These are phyloP conservation scores for Pelochelys cantorii DNA, from an alignment of 2,797 vertebrate genomes.

Conservation along the genomic window DNA sequence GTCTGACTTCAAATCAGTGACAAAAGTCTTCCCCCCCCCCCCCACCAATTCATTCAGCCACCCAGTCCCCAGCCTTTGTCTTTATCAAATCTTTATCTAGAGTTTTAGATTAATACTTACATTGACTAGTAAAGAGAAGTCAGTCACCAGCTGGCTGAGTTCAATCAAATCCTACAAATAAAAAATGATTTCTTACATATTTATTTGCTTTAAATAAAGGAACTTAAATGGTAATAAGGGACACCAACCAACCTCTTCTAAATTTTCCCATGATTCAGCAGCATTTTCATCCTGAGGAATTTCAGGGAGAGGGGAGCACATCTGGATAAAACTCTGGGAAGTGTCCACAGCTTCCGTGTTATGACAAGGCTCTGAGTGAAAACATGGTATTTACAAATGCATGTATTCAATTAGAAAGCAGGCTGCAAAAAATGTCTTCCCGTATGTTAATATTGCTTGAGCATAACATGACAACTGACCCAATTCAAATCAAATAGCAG, in stretches of 20 bases:
- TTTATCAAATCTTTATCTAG: background rate
- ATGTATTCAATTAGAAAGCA: conserved; percentile 12
- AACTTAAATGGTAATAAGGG: background rate
- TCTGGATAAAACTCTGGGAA: conserved; percentile 78
- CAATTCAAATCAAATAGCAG: conserved; percentile 1
- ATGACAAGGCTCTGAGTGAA: conserved; percentile 72
- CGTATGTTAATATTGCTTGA: background rate
- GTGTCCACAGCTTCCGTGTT: conserved; percentile 53
- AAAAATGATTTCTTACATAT: conserved; percentile 17
- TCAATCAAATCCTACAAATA: conserved; percentile 89
- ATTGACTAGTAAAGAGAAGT: conserved; percentile 91
- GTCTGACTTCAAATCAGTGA: background rate
- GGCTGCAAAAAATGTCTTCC: background rate
- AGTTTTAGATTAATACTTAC: conserved; percentile 86
- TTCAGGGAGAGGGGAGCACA: conserved; percentile 84
- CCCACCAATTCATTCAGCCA: background rate
- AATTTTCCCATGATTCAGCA: conserved; percentile 92
- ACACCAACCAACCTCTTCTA: conserved; percentile 88
- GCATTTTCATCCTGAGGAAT: conserved; percentile 93
- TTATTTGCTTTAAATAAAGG: background rate
- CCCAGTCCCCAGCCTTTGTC: background rate
- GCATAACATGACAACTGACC: background rate
- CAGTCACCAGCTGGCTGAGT: conserved; percentile 90
- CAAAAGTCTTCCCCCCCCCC: background rate
- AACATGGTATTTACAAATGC: conserved; percentile 39